Evolutionary conservation across 2,113 vertebrate genomes (phyloP).

Genomic region (zebrafish (Danio rerio)): GRCz12tu NC_133198.1:32264501-32265000

Average conservation of each 20-base stretch:
- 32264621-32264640: constrained; percentile 74
- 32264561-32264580: constrained; percentile 66
- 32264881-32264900: neutral
- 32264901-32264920: neutral
- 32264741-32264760: constrained; percentile 82
- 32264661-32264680: constrained; percentile 85
- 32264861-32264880: constrained; percentile 41
- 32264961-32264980: too few relatives aligned
- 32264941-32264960: neutral
- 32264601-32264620: constrained; percentile 78
- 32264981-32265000: too few relatives aligned
- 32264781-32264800: constrained; percentile 76
- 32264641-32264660: constrained; percentile 78
- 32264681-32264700: constrained; percentile 73
- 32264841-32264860: constrained; percentile 61
- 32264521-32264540: constrained; percentile 72
- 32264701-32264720: constrained; percentile 83
- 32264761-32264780: constrained; percentile 80
- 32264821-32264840: constrained; percentile 25
- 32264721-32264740: constrained; percentile 80
- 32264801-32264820: constrained; percentile 73
- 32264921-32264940: neutral
- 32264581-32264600: constrained; percentile 63
- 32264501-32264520: constrained; percentile 66
- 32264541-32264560: constrained; percentile 67